phyloP scores from a whole-genome alignment of 2,888 invertebrate genomes.

The Ischnura elegans region DNA sequence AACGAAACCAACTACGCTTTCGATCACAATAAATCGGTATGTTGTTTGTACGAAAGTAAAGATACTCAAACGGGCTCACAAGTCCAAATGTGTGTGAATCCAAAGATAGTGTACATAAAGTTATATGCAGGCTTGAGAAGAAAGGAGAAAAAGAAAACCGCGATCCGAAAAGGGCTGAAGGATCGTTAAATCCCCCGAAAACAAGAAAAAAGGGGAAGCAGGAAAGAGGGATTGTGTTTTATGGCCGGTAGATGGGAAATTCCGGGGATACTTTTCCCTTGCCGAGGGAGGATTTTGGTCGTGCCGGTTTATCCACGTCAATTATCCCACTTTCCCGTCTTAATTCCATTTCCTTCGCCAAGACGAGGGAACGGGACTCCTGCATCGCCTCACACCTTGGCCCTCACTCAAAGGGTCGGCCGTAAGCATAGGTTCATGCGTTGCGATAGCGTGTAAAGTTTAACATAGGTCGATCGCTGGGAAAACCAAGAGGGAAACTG shows the following conservation, averaged over 20 bases:
- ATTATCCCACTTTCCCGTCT: constrained; percentile 5
- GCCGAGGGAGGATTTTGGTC: background rate
- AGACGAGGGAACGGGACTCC: background rate
- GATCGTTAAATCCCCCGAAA: constrained; percentile 3
- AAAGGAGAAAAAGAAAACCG: background rate
- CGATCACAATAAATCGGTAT: no score
- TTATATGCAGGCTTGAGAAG: background rate
- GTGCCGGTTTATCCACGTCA: background rate
- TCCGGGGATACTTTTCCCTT: background rate
- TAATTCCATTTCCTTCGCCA: background rate
- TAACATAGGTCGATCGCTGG: background rate
- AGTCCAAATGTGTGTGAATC: background rate
- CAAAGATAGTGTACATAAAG: background rate
- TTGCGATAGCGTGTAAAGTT: background rate
- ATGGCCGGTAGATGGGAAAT: constrained; percentile 33
- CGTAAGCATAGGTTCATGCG: background rate
- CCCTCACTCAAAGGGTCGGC: background rate
- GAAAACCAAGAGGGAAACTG: background rate
- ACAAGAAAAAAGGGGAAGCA: background rate
- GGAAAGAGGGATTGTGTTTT: constrained; percentile 6
- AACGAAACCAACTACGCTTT: no score
- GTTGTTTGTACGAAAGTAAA: no score
- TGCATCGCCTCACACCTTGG: background rate
- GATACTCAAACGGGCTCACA: no score
- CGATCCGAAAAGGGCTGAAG: background rate